A percentile compares a stretch with the other conserved stretches of the same genome.
phyloP scores from a whole-genome alignment of 2,113 vertebrate species.

The Micromys minutus region DNA sequence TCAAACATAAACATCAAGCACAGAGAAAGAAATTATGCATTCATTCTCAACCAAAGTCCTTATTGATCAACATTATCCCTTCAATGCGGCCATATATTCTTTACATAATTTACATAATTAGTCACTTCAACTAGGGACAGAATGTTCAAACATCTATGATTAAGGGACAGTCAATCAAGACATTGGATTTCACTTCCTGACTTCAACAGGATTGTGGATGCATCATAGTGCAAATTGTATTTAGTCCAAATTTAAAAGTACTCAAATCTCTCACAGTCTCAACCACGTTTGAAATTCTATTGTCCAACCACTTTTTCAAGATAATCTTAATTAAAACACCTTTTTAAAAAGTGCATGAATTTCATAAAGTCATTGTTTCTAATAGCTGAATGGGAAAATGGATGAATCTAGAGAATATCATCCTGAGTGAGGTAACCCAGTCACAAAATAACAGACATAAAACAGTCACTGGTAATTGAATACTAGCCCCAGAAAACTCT shows the following conservation, averaged over 20 bases:
- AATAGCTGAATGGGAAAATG: too few species aligned
- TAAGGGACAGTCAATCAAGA: background rate
- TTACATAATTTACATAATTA: background rate
- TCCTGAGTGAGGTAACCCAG: too few species aligned
- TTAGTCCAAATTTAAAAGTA: background rate
- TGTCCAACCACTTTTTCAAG: background rate
- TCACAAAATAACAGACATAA: too few species aligned
- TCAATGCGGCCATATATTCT: background rate
- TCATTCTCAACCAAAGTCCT: background rate
- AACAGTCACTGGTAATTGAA: too few species aligned
- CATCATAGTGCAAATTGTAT: background rate
- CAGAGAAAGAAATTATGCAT: background rate
- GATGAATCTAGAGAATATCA: too few species aligned
- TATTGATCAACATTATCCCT: too few species aligned
- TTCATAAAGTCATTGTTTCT: too few species aligned
- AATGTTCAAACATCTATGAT: background rate
- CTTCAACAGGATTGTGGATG: too few species aligned
- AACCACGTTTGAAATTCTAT: background rate
- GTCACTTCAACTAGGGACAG: background rate
- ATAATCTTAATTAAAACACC: background rate
- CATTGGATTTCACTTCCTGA: accelerated
- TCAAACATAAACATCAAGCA: background rate
- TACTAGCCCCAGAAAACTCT: too few species aligned
- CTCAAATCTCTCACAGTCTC: background rate
- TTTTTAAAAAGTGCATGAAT: accelerated